phyloP scores from a whole-genome alignment of 2,888 invertebrate species.

The Caenorhabditis sp. region DNA sequence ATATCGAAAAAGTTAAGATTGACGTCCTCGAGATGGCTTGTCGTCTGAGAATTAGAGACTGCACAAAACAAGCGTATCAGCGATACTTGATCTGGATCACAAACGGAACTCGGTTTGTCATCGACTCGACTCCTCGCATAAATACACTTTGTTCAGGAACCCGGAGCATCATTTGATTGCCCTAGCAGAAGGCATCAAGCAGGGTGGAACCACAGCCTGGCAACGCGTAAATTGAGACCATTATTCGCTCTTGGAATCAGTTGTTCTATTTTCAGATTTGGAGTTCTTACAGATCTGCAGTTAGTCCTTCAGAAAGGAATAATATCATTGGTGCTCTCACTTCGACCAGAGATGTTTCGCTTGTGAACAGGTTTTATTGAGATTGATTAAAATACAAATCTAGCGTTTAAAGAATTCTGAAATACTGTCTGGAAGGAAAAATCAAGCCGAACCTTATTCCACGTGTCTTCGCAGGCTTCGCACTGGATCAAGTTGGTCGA shows the following conservation, averaged over 20 bases:
- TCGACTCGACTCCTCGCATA: no score
- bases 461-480: slow-evolving; percentile 54
- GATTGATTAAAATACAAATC: background rate
- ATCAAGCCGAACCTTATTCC: slow-evolving; percentile 66
- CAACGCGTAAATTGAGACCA: slow-evolving; percentile 50
- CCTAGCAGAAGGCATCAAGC: slow-evolving; percentile 67
- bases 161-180: slow-evolving; percentile 68
- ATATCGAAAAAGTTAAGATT: no score
- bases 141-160: slow-evolving; percentile 25
- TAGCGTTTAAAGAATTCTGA: slow-evolving; percentile 55
- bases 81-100: slow-evolving; percentile 65
- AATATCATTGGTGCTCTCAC: slow-evolving; percentile 65
- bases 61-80: slow-evolving; percentile 61
- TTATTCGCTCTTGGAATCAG: background rate
- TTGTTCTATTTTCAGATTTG: slow-evolving; percentile 32
- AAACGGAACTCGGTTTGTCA: slow-evolving; percentile 48
- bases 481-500: slow-evolving; percentile 53
- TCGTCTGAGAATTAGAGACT: slow-evolving; percentile 65
- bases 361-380: slow-evolving; percentile 31
- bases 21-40: slow-evolving; percentile 67
- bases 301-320: slow-evolving; percentile 62
- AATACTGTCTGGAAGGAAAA: slow-evolving; percentile 62
- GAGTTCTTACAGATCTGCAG: slow-evolving; percentile 35
- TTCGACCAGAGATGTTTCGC: slow-evolving; percentile 57
- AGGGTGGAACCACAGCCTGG: slow-evolving; percentile 66